Percentiles rank a stretch among this genome's conserved stretches.
phyloP scores from a whole-genome alignment of 1,140 invertebrate genomes.

The Solen grandis region DNA sequence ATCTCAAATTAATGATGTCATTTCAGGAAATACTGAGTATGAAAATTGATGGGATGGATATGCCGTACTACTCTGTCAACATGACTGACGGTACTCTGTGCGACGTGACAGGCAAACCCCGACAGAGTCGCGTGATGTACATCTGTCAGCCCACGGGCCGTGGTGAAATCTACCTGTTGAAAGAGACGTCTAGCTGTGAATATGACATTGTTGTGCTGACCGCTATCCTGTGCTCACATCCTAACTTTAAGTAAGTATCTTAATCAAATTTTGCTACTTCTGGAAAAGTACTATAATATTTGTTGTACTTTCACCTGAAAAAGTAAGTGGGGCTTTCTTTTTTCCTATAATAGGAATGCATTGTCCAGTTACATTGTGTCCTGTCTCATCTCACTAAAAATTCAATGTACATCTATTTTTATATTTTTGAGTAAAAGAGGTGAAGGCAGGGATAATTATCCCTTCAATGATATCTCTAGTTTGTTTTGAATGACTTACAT shows the following conservation, averaged over 20 bases:
- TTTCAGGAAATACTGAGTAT: conserved; percentile 9
- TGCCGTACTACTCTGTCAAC: conserved; percentile 85
- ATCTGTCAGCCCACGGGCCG: conserved; percentile 81
- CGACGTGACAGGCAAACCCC: conserved; percentile 92
- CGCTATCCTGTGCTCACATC: conserved; percentile 92
- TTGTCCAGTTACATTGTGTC: neutral
- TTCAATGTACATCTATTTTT: too few relatives aligned
- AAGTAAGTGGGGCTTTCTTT: too few relatives aligned
- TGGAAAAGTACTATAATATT: too few relatives aligned
- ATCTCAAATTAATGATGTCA: too few relatives aligned
- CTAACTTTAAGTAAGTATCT: conserved; percentile 88
- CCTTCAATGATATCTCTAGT: too few relatives aligned
- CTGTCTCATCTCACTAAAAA: too few relatives aligned
- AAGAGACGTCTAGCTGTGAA: conserved; percentile 96
- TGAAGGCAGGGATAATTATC: too few relatives aligned
- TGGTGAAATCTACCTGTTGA: conserved; percentile 95
- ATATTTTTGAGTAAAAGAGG: too few relatives aligned
- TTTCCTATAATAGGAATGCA: neutral
- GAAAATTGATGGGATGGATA: conserved; percentile 89
- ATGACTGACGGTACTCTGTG: conserved; percentile 90
- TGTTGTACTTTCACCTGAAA: too few relatives aligned
- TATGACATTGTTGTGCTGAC: conserved; percentile 87
- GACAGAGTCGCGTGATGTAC: conserved; percentile 86
- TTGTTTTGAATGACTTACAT: too few relatives aligned
- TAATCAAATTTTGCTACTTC: too few relatives aligned